Evolutionary conservation across 2,888 invertebrate species (phyloP), one percentile per base, ranked within the genome.

Genomic region (Campoplex nolae): DNA sequence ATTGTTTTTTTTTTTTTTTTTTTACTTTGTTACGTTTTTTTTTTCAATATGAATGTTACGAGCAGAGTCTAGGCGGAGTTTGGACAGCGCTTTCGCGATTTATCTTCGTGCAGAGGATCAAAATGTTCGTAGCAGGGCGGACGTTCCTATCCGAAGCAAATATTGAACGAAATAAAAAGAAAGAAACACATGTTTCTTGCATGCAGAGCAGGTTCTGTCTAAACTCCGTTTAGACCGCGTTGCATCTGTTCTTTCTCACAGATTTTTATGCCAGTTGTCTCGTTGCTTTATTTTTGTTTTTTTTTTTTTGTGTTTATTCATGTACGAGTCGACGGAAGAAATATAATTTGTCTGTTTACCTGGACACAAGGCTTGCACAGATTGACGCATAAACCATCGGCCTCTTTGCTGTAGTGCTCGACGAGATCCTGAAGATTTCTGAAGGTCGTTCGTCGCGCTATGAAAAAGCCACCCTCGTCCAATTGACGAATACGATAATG

Each of bases 391-490:
- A 99, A 96, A 23, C 99, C 99, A 95, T 99, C 99, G 23, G 99
- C 98, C 94, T 99, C 99, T 95, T 98, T 97, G 95, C 98, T 98
- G 95, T 99, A 99, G 95, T 99, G 99, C 92, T 98, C 98, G 70
- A 99, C 99, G 81, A 99, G 96, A 95, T 99, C 99, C 95, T 99
- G 98, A 76, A 99, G 96, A 18, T 99, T 99, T 91, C 98, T 96
- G 96, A 99, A 99, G 89, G 99, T 99, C 91, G 99, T 99, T 94
- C 99, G 96, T 92, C 99, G 96, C 84, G 99, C 99, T 93, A 99
- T 99, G 96, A 99, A 99, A 96, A 99, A 99, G 80, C 99, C 99
- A 88, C 99, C 98, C 95, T 99, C 99, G 95, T 99, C 99, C 93
- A 99, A 95, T 95, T 99, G 99, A 92, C 99, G 96, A 95, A 99